phyloP scores from a whole-genome alignment of 1,140 invertebrate genomes.

The Ridgeia piscesae region DNA sequence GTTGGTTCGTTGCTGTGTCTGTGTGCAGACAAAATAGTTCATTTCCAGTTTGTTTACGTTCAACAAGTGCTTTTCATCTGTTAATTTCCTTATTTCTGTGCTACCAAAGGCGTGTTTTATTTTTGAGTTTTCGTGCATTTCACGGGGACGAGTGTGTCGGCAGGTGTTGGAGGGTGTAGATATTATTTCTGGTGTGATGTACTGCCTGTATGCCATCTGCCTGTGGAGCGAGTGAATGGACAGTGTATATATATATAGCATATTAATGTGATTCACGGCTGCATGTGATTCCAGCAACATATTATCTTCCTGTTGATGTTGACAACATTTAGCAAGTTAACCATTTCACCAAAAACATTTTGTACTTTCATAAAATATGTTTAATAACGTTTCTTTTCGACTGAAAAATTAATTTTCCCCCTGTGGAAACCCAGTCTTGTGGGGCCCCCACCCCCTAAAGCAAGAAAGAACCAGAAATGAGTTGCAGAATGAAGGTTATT shows the following conservation, averaged over 20 bases:
- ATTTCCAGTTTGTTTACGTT: not conserved
- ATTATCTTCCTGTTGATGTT: not conserved
- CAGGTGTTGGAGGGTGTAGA: not conserved
- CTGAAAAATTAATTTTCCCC: not conserved
- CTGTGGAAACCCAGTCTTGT: no score
- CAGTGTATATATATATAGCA: not conserved
- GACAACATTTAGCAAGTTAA: not conserved
- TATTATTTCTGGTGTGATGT: not conserved
- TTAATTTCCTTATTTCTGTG: not conserved
- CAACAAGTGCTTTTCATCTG: not conserved
- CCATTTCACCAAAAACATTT: not conserved
- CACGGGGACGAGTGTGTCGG: not conserved
- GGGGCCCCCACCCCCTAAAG: not conserved
- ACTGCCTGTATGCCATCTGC: not conserved
- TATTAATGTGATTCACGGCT: not conserved
- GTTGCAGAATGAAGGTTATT: not conserved
- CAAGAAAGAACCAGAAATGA: not conserved
- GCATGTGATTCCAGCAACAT: no score
- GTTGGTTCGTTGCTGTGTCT: not conserved
- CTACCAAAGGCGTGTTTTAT: not conserved
- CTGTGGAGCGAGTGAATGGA: not conserved
- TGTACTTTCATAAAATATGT: not conserved
- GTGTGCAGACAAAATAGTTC: not conserved
- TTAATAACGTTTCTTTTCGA: not conserved
- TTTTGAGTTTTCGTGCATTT: not conserved